Evolutionary conservation across 2,888 invertebrate species (phyloP), one percentile per base, ranked within the genome.

Genomic region (Tromatobia lineatoria): DNA sequence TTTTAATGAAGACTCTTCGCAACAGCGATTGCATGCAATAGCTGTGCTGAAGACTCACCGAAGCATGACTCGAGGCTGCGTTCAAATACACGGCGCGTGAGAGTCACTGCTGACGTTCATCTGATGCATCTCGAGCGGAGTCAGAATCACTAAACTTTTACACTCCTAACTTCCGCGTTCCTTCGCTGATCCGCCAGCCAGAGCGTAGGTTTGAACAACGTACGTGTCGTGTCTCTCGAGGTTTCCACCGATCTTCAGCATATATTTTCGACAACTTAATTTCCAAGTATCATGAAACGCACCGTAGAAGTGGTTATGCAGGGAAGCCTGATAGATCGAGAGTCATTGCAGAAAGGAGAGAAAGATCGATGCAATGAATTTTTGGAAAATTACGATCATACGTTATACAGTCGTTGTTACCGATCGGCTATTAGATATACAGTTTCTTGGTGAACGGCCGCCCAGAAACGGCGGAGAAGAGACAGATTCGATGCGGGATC

Each of bases 401-500:
- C 42, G 52, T 52, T 18, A 42, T 25, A 69, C 59, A 13, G 50
- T 38, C 23, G 20, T 34, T 38, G 20, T 7, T 18, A 52, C 45
- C 13, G 59, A 57, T 42, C n/a, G 6, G 25, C 42, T 70, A 74
- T 82, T 74, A 54, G 66, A 42, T 54, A 74, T 64, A 29, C 54
- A 34, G 67, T 52, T 42, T 52, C 15, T 34, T 42, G 42, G 20
- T 20, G 42, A 25, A 20, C 70, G 75, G 52, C 42, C 34, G 64
- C 45, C 69, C 57, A 73, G 74, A 78, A 78, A 76, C 66, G 50
- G 73, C 61, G 45, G 13, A n/a, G 71, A 77, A 64, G 88, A 88
- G 88, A 90, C 86, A 86, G 86, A 88, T 89, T 88, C 89, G 88
- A 87, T 87, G 88, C 87, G 86, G 66, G 61, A 82, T 69, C 50